Percentiles rank a stretch among this genome's conserved stretches.
Evolutionary conservation across 1,140 invertebrate genomes (phyloP).

Genomic region (Aphidius gifuensis): DNA sequence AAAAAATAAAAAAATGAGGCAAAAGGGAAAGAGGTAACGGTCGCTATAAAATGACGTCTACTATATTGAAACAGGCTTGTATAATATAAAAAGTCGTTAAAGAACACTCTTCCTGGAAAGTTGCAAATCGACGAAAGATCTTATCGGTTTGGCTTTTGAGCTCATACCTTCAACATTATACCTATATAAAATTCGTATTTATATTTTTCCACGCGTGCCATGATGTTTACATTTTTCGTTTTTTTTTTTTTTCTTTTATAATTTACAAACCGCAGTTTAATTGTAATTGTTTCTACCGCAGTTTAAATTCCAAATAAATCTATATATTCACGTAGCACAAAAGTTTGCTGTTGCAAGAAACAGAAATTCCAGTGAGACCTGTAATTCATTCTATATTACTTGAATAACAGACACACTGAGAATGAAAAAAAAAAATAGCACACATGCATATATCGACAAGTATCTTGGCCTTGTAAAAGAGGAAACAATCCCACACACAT

Average conservation of each 20-base stretch:
- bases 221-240: neutral
- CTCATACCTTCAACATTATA: no score
- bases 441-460: neutral
- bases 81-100: no score
- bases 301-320: slow-evolving; percentile 46
- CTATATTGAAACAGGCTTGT: no score
- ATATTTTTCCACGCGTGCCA: slow-evolving; percentile 35
- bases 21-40: no score
- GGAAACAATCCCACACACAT: neutral
- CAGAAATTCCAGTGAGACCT: slow-evolving; percentile 52
- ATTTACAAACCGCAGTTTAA: slow-evolving; percentile 55
- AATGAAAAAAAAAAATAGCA: neutral
- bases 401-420: slow-evolving; percentile 25
- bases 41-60: no score
- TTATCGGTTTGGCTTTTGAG: no score
- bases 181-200: no score
- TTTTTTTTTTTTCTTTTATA: slow-evolving; percentile 39
- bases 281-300: slow-evolving; percentile 51
- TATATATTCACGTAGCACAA: slow-evolving; percentile 27
- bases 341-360: slow-evolving; percentile 38
- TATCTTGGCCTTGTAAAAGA: neutral
- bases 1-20: no score
- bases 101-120: no score
- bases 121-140: no score
- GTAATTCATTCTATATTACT: slow-evolving; percentile 49